Conservation (phyloP, 2,113 vertebrate genomes). For the Budorcas taxicolor region DNA sequence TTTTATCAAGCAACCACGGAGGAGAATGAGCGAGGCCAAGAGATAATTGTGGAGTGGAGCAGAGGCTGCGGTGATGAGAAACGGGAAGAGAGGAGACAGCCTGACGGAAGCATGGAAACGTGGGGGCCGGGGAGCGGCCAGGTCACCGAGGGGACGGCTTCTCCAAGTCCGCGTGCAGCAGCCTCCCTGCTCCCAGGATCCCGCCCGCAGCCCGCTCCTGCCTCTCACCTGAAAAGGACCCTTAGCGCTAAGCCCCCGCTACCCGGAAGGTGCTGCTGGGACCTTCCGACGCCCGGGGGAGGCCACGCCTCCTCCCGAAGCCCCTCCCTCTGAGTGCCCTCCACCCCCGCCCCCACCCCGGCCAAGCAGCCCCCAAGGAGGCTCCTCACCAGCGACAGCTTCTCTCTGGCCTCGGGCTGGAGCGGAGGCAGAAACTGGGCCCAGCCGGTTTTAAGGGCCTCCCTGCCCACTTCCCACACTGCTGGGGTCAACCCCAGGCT, state of each 20-base stretch:
- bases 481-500: not conserved
- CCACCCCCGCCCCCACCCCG: rapidly evolving
- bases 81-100: not conserved
- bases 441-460: not conserved
- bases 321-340: not conserved
- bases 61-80: not conserved
- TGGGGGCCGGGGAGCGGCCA: rapidly evolving
- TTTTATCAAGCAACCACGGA: not conserved
- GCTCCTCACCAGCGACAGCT: slow-evolving; percentile 28
- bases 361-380: not conserved
- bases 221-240: not conserved
- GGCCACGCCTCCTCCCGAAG: not conserved
- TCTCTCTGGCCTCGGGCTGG: not conserved
- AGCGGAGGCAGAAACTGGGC: not conserved
- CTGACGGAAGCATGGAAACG: rapidly evolving
- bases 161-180: not conserved
- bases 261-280: rapidly evolving
- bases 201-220: rapidly evolving
- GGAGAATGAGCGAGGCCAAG: rapidly evolving
- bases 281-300: rapidly evolving
- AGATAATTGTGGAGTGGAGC: slow-evolving; percentile 13
- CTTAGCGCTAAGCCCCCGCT: not conserved
- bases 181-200: not conserved
- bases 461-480: not conserved
- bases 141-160: not conserved